These are phyloP conservation scores for Clanis bilineata DNA, from an alignment of 2,888 invertebrate genomes.

Conservation along the genomic window DNA sequence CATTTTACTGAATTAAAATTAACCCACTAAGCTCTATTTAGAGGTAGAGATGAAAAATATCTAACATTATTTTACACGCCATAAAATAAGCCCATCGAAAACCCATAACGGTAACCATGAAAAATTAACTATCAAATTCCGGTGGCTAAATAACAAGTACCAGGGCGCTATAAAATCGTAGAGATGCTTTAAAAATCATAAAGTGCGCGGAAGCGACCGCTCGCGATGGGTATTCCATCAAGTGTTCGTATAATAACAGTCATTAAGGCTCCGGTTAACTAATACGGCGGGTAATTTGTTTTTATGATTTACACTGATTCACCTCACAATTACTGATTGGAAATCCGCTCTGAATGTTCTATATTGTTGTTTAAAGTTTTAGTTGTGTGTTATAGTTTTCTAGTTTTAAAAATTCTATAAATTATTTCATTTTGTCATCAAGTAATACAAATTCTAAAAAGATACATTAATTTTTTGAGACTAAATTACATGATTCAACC, in stretches of 20 bases:
- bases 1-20: neutral
- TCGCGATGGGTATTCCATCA: conserved; percentile 11
- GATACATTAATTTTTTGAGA: too few species aligned
- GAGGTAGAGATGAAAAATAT: neutral
- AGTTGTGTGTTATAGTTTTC: neutral
- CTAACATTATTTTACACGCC: neutral
- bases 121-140: conserved; percentile 24
- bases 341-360: conserved; percentile 68
- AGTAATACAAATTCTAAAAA: too few species aligned
- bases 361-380: conserved; percentile 74
- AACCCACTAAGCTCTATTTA: neutral
- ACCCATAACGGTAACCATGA: conserved; percentile 24
- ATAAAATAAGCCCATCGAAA: neutral
- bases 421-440: too few species aligned
- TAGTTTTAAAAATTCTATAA: too few species aligned
- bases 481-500: too few species aligned
- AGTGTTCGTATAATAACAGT: conserved; percentile 64
- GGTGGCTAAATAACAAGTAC: conserved; percentile 26
- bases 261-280: conserved; percentile 76
- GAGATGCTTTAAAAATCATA: conserved; percentile 44
- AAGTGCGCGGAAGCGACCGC: conserved; percentile 29
- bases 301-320: conserved; percentile 79
- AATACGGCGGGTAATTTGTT: conserved; percentile 71
- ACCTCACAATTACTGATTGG: conserved; percentile 67
- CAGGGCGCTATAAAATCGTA: conserved; percentile 40